Base-by-base conservation (phyloP, 1,140 invertebrate species). In the Drosophila parabipectinata region DNA sequence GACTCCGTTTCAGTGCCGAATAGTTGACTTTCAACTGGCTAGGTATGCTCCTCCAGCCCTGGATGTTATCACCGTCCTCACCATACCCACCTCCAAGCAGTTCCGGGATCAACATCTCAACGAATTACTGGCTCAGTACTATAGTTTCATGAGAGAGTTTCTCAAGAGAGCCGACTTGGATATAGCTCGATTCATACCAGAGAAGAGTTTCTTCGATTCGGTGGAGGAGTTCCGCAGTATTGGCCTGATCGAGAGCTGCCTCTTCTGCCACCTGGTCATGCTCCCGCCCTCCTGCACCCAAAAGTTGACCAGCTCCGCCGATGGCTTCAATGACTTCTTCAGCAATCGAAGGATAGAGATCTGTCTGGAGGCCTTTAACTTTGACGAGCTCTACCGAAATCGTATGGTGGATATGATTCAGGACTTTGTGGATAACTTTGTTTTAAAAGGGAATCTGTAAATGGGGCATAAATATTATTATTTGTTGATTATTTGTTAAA, bases 21-120 rank as follows among this genome's bases (percentile, higher is more conserved):
- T 95, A 4, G 92, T 95, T 15, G 95, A 95, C 78, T 95, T 94
- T 57, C 95, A 95, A 87, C 90, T 95, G 26, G 93, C 92, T 0
- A 78, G 94, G 34, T 95, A 93, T 80, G 88, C 92, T 14, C 91
- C 93, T 2, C 93, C 93, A 0, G 92, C 92, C 56, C 56, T 93
- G 21, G 94, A 94, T 78, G 72, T 94, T 6, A 79, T 93, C 0
- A 93, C 93, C 2, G 51, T 94, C 1, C 77, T 94, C 10, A 93
- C 93, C 56, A 92, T 93, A 39, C 93, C 93, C 58, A 93, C 93
- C 1, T 92, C 87, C 0, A 91, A 91, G 56, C 41, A 79, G 52
- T 93, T 92, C 45, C 89, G 93, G 2, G 81, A 92, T 72, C 66
- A 91, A 3, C 87, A 94, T 76, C 62, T 93, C 2, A 53, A 77